These are phyloP conservation scores for Craterocephalus amniculus DNA, from an alignment of 2,797 vertebrate genomes.

Conservation along the genomic window DNA sequence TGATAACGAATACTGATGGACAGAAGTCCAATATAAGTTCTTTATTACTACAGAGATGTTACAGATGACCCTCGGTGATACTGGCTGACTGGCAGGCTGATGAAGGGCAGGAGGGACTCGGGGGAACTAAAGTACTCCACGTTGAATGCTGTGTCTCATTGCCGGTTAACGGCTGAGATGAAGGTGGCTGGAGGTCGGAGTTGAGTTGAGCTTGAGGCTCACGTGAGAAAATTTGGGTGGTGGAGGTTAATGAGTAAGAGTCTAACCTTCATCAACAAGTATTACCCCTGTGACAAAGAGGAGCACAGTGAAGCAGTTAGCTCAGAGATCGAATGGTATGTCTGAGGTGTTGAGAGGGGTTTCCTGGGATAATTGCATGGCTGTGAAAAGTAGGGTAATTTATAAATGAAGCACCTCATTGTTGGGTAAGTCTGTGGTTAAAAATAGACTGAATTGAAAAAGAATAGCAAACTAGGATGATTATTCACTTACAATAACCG, in stretches of 20 bases:
- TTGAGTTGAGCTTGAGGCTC: not conserved
- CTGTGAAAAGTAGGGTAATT: not conserved
- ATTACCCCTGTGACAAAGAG: not conserved
- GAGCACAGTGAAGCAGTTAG: not conserved
- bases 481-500: not conserved
- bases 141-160: not conserved
- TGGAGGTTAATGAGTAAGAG: conserved; percentile 15
- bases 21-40: conserved; percentile 42
- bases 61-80: conserved; percentile 56
- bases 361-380: not conserved
- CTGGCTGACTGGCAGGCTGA: conserved; percentile 38
- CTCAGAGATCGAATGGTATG: not conserved
- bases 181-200: not conserved
- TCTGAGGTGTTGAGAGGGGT: not conserved
- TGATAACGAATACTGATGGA: conserved; percentile 30
- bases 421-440: not conserved
- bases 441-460: not conserved
- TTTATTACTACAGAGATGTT: conserved; percentile 43
- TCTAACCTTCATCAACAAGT: conserved; percentile 4
- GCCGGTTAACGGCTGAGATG: conserved; percentile 1
- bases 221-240: conserved; percentile 4
- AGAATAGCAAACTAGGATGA: not conserved
- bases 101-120: conserved; percentile 34
- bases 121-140: conserved; percentile 40
- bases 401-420: not conserved